Conservation (phyloP, 2,888 invertebrate genomes). For the Autographa gamma region DNA sequence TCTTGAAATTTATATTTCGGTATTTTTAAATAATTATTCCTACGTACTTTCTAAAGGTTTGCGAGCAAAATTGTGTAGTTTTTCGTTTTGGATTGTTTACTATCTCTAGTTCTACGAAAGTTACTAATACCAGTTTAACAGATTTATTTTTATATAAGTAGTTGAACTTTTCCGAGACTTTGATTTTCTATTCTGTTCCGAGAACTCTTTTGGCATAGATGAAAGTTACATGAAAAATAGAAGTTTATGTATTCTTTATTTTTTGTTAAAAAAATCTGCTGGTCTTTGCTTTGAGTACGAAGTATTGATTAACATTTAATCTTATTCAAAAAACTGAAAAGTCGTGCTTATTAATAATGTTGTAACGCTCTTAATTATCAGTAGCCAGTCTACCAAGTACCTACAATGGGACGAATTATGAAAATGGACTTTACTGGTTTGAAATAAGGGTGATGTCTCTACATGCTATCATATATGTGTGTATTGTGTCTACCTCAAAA, state of each 20-base stretch:
- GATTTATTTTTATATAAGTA: background rate
- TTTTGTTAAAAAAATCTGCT: background rate
- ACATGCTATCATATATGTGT: background rate
- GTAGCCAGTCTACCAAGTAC: background rate
- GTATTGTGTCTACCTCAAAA: slow-evolving; percentile 7
- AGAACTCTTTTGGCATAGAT: background rate
- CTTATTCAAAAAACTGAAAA: no score
- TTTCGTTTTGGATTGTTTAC: background rate
- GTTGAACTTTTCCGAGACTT: background rate
- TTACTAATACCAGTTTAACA: background rate
- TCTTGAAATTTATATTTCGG: background rate
- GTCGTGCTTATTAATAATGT: no score
- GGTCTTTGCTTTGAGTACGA: background rate
- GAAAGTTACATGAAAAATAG: background rate
- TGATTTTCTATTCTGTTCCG: background rate
- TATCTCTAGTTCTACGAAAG: background rate
- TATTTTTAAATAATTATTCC: background rate
- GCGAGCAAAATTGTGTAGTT: background rate
- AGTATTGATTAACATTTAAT: no score
- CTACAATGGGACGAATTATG: background rate
- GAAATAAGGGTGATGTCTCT: background rate
- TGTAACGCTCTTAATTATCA: background rate
- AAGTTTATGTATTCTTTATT: background rate
- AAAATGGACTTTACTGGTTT: background rate
- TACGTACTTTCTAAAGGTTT: background rate